Conservation (phyloP, 1,140 invertebrate genomes). For the Drosophila pseudoobscura region DNA sequence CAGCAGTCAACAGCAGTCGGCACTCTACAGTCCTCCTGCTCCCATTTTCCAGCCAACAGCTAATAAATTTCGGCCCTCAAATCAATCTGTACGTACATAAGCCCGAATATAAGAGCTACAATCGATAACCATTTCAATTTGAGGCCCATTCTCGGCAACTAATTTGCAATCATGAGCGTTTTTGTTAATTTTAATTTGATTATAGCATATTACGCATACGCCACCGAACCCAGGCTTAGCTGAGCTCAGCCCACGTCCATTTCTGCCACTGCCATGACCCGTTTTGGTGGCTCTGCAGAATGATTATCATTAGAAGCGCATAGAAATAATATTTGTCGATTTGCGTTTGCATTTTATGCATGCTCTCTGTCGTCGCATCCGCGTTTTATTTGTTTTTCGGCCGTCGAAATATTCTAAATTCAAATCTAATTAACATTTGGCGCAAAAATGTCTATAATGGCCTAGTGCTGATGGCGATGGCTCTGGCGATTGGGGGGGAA, state of each 20-base stretch:
- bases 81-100: slow-evolving; percentile 20
- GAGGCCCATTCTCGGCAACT: slow-evolving; percentile 62
- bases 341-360: slow-evolving; percentile 65
- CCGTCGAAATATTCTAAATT: slow-evolving; percentile 60
- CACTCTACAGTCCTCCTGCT: not conserved
- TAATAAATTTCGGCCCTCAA: slow-evolving; percentile 18
- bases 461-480: slow-evolving; percentile 3
- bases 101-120: not conserved
- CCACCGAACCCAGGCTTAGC: slow-evolving; percentile 1
- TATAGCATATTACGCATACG: slow-evolving; percentile 55
- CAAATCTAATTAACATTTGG: slow-evolving; percentile 77
- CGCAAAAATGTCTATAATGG: slow-evolving; percentile 48
- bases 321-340: slow-evolving; percentile 74
- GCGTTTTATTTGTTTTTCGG: slow-evolving; percentile 48
- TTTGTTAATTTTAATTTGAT: slow-evolving; percentile 81
- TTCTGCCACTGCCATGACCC: slow-evolving; percentile 15
- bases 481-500: slow-evolving; percentile 16
- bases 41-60: slow-evolving; percentile 24
- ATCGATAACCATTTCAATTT: slow-evolving; percentile 63
- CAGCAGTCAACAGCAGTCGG: slow-evolving; percentile 37
- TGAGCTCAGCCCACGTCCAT: not conserved
- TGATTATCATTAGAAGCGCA: slow-evolving; percentile 71
- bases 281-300: slow-evolving; percentile 35
- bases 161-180: slow-evolving; percentile 77
- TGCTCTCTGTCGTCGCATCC: slow-evolving; percentile 25